Evolutionary conservation across 2,888 invertebrate species (phyloP).

Genomic region (Philereme vetulata): DNA sequence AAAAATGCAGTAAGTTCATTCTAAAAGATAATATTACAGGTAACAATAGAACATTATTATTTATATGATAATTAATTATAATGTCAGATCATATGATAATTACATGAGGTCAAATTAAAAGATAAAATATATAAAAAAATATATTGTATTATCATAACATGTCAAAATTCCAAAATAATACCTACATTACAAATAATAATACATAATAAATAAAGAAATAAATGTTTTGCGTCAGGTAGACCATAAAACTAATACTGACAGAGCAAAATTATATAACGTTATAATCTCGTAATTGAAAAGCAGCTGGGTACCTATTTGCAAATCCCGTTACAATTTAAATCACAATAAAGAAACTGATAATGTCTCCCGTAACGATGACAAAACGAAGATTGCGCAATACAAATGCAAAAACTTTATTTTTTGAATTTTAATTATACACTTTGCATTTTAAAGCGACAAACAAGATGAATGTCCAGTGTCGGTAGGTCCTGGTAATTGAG

Average conservation of each 20-base stretch:
- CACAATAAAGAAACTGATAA: conserved; percentile 24
- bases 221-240: too few species aligned
- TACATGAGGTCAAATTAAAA: too few species aligned
- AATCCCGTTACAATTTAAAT: conserved; percentile 27
- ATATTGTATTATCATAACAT: too few species aligned
- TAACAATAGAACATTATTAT: too few species aligned
- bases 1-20: too few species aligned
- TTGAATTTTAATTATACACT: conserved; percentile 25
- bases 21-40: too few species aligned
- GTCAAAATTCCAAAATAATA: too few species aligned
- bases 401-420: conserved; percentile 10
- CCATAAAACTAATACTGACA: not conserved
- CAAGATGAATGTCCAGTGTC: conserved; percentile 24
- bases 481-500: conserved; percentile 20
- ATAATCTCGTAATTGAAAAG: conserved; percentile 16
- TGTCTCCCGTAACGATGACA: conserved; percentile 15
- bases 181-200: too few species aligned
- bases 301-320: conserved; percentile 14
- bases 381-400: conserved; percentile 23
- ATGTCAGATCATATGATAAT: too few species aligned
- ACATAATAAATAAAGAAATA: too few species aligned
- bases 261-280: not conserved
- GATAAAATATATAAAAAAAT: too few species aligned
- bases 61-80: too few species aligned
- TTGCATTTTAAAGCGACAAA: conserved; percentile 26